Evolutionary conservation across 2,113 vertebrate species (phyloP).

Genomic region (Pyxicephalus adspersus): DNA sequence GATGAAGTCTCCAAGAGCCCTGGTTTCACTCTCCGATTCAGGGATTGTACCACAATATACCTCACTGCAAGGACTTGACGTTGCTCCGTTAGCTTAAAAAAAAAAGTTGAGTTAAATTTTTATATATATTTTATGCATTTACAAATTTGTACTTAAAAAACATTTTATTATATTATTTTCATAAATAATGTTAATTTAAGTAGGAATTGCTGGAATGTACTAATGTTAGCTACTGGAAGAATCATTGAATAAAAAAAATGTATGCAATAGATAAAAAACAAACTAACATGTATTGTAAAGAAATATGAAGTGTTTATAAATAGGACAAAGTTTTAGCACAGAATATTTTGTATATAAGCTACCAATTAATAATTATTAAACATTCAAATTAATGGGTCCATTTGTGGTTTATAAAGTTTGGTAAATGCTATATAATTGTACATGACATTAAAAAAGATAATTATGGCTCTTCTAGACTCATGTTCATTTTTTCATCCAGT

Average conservation of each 20-base stretch:
- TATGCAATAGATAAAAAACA: background rate
- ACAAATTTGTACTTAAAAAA: background rate
- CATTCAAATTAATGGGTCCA: no score
- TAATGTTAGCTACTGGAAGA: background rate
- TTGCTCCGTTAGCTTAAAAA: constrained; percentile 77
- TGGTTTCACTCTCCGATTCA: constrained; percentile 84
- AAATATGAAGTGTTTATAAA: no score
- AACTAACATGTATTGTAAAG: no score
- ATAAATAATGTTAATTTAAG: background rate
- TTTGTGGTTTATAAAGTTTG: no score
- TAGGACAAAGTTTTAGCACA: no score
- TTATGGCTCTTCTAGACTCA: no score
- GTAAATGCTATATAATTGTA: no score
- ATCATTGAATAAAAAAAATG: background rate
- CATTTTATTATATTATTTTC: background rate
- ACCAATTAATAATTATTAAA: no score
- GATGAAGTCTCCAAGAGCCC: constrained; percentile 81
- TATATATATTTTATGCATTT: background rate
- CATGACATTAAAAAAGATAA: no score
- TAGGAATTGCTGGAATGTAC: background rate
- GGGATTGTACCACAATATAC: constrained; percentile 75
- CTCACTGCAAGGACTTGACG: constrained; percentile 78
- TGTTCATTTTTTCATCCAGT: no score
- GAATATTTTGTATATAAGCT: no score
- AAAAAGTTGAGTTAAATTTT: background rate